These are phyloP conservation scores for Sciurus niger DNA, from an alignment of 2,113 vertebrate species.

Conservation along the genomic window DNA sequence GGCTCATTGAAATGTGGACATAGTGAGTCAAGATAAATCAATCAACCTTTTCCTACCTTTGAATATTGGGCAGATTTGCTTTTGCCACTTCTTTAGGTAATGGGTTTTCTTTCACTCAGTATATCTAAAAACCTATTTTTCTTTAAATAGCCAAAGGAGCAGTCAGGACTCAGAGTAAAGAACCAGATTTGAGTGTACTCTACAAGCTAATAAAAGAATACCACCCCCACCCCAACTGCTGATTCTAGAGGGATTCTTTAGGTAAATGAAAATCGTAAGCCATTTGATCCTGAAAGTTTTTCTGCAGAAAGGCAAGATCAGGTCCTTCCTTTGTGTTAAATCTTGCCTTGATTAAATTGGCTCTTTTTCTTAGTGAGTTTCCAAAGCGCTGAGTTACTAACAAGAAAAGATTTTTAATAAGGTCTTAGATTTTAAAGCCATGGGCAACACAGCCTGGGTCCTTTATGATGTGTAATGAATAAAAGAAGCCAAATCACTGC, in stretches of 20 bases:
- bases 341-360: slow-evolving; percentile 74
- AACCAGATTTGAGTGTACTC: neutral
- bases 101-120: neutral
- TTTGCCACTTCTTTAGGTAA: neutral
- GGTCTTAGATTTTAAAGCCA: slow-evolving; percentile 88
- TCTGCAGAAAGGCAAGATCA: slow-evolving; percentile 78
- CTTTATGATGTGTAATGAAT: slow-evolving; percentile 88
- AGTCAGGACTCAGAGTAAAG: slow-evolving; percentile 43
- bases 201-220: neutral
- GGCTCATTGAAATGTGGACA: neutral
- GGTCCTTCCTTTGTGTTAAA: slow-evolving; percentile 32
- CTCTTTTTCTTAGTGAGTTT: slow-evolving; percentile 80
- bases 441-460: slow-evolving; percentile 83
- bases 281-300: slow-evolving; percentile 76
- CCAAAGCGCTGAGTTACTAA: slow-evolving; percentile 86
- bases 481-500: slow-evolving; percentile 86
- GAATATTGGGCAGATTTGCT: neutral
- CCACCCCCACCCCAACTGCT: neutral
- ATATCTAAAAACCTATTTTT: slow-evolving; percentile 73
- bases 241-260: neutral
- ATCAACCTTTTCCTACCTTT: neutral
- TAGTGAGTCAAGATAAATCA: neutral
- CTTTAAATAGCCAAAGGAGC: slow-evolving; percentile 76
- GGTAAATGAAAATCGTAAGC: slow-evolving; percentile 81
- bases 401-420: slow-evolving; percentile 87